Base-by-base conservation (phyloP, 2,888 invertebrate species). In the Drosophila pseudotalamancana region DNA sequence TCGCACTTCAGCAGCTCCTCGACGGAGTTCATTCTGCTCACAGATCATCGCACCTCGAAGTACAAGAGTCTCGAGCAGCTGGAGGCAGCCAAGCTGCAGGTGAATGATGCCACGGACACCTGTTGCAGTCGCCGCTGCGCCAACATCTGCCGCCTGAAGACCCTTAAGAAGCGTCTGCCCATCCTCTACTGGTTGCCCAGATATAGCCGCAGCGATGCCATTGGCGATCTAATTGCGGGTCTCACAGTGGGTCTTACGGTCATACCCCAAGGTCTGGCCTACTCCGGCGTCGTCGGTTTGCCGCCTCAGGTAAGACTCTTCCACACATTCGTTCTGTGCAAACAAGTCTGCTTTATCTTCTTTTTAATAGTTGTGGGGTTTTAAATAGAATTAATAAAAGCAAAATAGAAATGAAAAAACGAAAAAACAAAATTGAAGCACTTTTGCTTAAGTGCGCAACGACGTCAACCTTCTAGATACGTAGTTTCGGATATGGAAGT, bases 171-270 rank as follows among this genome's bases (percentile, higher is more conserved):
- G 89, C 93, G 96, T 42, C 80, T 97, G 43, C 97, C 97, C 6
- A 93, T 97, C 43, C 90, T 95, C 19, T 91, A 90, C 50, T 97
- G 97, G 97, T 89, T 96, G 73, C 96, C 96, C 9, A 93, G 92
- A 67, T 97, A 97, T 91, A 94, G 92, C 75, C 88, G 92, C 1
- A 93, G 93, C 57, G 94, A 95, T 91, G 95, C 96, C 8, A 91
- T 97, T 51, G 97, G 97, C 11, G 98, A 98, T 92, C 90, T 97
- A 32, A 95, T 98, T 71, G 98, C 98, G 12, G 98, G 98, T 48
- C 92, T 98, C 50, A 97, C 98, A 0, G 98, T 98, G n/a, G 98
- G 97, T 2, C 78, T 91, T 0, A 91, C 91, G n/a, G 90, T 91
- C 0, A 90, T 91, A 55, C 98, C 98, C 19, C 98, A 98, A 92